Evolutionary conservation across 2,113 vertebrate species (phyloP), one percentile per base, ranked within the genome.

Genomic region (Orthonyx spaldingii): DNA sequence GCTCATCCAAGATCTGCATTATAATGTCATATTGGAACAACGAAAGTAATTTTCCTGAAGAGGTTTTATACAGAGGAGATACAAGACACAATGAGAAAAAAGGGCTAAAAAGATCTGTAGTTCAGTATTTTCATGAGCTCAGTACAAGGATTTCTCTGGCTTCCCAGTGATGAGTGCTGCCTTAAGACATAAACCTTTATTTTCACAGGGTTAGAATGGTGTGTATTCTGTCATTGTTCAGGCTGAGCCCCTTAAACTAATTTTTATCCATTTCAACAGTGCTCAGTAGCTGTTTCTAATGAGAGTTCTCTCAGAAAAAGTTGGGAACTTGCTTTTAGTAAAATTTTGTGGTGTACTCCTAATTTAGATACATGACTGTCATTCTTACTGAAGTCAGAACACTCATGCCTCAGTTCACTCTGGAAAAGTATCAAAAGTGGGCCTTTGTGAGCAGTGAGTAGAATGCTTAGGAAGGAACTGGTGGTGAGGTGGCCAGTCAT

Each of bases 91-190:
- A 16, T 11, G 14, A 46, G 33, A 42, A 57, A 46, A 57, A 50
- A 32, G 2, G 2, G 12, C 44, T 76, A 28, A 13, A 12, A 59
- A 60, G 11, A 19, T 59, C 32, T 53, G 9, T 89, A n/a, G 7
- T 89, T 47, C 19, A 32, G 0, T 68, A 16, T 55, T 82, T 76
- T 60, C 18, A 6, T 47, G 6, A 41, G 35, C 27, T 55, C 41
- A 16, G 7, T 47, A 52, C 0, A 0, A 68, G 49, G 6, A 8
- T 72, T 87, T 71, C 0, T 0, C 76, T 76, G 78, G 35, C 10
- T 64, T 96, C 23, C 37, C 55, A 35, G 33, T 65, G 47, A 47
- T 39, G 37, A 87, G 41, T 69, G 52, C 72, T 84, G 74, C 79
- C 33, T 59, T 80, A 50, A 64, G 63, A 63, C 39, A 32, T 68